phyloP scores from a whole-genome alignment of 2,888 invertebrate genomes.

The Caenorhabditis parvicauda region DNA sequence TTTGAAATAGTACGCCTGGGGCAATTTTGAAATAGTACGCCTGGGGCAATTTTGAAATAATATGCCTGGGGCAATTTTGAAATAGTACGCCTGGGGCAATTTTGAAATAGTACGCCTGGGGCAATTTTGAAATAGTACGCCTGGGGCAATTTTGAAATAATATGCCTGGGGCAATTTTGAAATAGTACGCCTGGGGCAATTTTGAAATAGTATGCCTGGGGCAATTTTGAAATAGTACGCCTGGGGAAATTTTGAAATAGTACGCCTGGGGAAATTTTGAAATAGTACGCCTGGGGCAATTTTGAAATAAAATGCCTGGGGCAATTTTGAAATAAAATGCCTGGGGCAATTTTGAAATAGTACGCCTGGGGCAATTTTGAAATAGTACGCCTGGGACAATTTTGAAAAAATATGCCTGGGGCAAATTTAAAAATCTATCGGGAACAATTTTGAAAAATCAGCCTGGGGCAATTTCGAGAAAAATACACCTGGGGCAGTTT shows the following conservation, averaged over 20 bases:
- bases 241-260: background rate
- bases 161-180: too few relatives aligned
- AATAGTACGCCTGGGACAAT: background rate
- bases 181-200: too few relatives aligned
- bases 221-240: background rate
- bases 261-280: background rate
- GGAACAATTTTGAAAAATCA: background rate
- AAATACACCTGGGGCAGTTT: too few relatives aligned
- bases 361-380: background rate
- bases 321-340: too few relatives aligned
- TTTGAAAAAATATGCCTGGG: too few relatives aligned
- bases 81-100: background rate
- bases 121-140: background rate
- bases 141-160: background rate
- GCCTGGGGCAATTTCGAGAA: too few relatives aligned
- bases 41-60: background rate
- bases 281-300: too few relatives aligned
- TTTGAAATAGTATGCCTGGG: too few relatives aligned
- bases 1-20: too few relatives aligned
- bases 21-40: background rate
- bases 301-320: too few relatives aligned
- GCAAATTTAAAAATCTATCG: background rate
- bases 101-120: constrained; percentile 18
- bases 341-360: background rate
- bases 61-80: background rate